These are phyloP conservation scores for Gephyroberyx darwinii DNA, from an alignment of 2,797 vertebrate species.

Conservation along the genomic window DNA sequence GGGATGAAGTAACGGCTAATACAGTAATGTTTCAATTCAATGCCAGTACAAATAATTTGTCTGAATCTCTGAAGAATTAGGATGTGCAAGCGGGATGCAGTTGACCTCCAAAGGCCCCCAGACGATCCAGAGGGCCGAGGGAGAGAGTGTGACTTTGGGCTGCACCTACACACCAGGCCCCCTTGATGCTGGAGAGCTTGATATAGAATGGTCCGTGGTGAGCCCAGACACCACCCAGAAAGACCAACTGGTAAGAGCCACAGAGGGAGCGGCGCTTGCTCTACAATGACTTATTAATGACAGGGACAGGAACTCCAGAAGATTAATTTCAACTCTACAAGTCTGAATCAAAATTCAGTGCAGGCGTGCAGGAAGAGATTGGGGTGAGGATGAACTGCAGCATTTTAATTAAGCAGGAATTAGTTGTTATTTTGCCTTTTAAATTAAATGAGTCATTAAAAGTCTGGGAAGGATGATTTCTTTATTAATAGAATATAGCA, in stretches of 20 bases:
- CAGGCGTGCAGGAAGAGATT: not conserved
- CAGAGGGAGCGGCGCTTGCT: not conserved
- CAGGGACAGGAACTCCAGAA: not conserved
- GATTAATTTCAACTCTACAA: not conserved
- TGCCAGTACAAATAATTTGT: not conserved
- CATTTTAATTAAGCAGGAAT: constrained; percentile 41
- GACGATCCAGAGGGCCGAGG: constrained; percentile 83
- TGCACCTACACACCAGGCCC: constrained; percentile 83
- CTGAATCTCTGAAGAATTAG: constrained; percentile 46
- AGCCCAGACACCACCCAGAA: constrained; percentile 84
- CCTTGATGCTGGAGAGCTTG: constrained; percentile 85
- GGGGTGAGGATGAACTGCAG: constrained; percentile 4
- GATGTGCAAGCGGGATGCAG: constrained; percentile 71
- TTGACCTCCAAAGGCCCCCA: constrained; percentile 83
- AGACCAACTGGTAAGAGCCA: constrained; percentile 85
- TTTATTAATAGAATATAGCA: not conserved
- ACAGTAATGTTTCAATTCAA: not conserved
- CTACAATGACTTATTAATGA: not conserved
- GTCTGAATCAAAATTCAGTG: constrained; percentile 12
- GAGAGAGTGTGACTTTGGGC: constrained; percentile 81
- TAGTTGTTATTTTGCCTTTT: constrained; percentile 45
- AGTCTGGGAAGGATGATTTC: constrained; percentile 15
- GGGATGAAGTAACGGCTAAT: not conserved
- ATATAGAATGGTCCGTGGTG: constrained; percentile 90
- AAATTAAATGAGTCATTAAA: constrained; percentile 42